Conservation (phyloP, 2,113 vertebrate species). For the Bungarus multicinctus region DNA sequence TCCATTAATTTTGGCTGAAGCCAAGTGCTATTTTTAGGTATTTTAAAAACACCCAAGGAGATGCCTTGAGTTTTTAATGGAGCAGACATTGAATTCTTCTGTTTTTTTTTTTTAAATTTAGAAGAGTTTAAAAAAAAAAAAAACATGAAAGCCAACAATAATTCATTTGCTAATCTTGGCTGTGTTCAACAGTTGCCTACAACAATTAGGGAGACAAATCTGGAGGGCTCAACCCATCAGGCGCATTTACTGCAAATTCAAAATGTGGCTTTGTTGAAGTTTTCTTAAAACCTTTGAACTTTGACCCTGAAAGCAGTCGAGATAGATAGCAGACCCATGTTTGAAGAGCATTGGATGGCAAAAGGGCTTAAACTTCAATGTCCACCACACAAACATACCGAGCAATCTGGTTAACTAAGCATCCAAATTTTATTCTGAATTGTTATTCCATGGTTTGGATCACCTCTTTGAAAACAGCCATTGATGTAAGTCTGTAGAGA, state of each 20-base stretch:
- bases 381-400: no score
- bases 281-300: not conserved
- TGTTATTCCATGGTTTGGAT: not conserved
- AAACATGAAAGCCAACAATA: conserved; percentile 44
- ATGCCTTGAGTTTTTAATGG: conserved; percentile 51
- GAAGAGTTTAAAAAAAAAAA: conserved; percentile 34
- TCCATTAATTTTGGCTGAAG: conserved; percentile 62
- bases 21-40: conserved; percentile 62
- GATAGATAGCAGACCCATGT: not conserved
- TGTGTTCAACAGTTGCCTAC: no score
- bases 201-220: not conserved
- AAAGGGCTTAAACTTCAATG: not conserved
- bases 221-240: not conserved
- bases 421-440: not conserved
- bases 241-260: not conserved
- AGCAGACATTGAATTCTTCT: conserved; percentile 34
- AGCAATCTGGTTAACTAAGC: not conserved
- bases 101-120: conserved; percentile 9
- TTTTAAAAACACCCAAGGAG: conserved; percentile 62
- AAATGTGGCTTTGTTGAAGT: not conserved
- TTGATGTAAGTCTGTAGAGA: no score
- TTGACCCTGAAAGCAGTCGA: no score
- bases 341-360: not conserved
- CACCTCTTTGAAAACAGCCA: no score
- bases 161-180: conserved; percentile 12